Evolutionary conservation across 2,888 invertebrate species (phyloP), one percentile per base, ranked within the genome.

Genomic region (Acrocera orbiculus): DNA sequence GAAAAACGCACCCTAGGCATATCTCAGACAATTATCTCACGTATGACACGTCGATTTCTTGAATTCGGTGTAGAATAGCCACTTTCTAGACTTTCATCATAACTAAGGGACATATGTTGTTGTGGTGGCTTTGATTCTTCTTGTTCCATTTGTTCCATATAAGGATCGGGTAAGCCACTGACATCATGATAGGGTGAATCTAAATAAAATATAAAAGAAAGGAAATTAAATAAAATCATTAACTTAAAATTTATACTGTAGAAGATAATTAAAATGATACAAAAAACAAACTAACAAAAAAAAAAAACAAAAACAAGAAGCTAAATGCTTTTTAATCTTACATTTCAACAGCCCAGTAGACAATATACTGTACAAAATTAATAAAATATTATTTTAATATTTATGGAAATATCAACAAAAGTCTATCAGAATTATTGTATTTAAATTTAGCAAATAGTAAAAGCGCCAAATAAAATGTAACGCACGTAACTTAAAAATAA

Each of bases 61-160:
- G 87, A 86, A 65, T 89, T 89, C 42, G 89, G 89, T 46, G 90
- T 89, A 43, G 89, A 89, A 63, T 89, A 89, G 34, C 89, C 90
- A 42, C 86, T 86, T 64, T 89, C 90, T 33, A 87, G 70, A 48
- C 85, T 86, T 65, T 89, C 89, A 64, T 90, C 89, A 63, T 89
- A 89, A 56, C 82, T 81, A 47, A 87, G 72, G 39, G 83, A 83
- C 61, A 85, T 74, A 59, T 85, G 85, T 52, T 78, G 78, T 38
- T 82, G 78, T 20, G 83, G 81, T 42, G 56, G 53, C 49, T 59
- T 52, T 46, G 56, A 50, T 49, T 61, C 61, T 61, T 86, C 85
- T 53, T 80, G 76, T 49, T 86, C 86, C 64, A 76, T 68, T 53
- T 71, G 74, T 51, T 76, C 83, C 69, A 79, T 70, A 63, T 85